phyloP scores from a whole-genome alignment of 2,797 vertebrate species.

The Glyptemys insculpta region DNA sequence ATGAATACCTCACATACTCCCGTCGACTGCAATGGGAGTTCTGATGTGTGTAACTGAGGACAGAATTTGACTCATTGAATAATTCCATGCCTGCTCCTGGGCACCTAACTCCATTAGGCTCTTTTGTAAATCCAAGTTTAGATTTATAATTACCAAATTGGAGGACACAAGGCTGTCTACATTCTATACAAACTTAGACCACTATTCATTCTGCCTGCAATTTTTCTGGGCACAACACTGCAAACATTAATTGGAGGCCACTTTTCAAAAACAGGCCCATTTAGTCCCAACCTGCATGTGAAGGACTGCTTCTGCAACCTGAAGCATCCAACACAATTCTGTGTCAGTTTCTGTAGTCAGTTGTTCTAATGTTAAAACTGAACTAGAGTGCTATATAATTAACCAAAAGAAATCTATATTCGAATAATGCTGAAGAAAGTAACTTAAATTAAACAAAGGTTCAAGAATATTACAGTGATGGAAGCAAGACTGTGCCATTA shows the following conservation, averaged over 20 bases:
- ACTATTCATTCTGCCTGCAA: neutral
- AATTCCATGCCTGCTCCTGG: neutral
- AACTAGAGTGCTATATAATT: neutral
- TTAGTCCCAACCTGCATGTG: neutral
- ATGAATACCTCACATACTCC: neutral
- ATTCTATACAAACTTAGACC: neutral
- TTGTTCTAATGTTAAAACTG: neutral
- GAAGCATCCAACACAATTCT: neutral
- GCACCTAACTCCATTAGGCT: neutral
- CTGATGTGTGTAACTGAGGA: neutral
- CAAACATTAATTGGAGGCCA: neutral
- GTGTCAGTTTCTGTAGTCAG: neutral
- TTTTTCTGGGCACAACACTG: neutral
- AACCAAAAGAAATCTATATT: neutral
- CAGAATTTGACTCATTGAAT: neutral
- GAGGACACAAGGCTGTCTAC: neutral
- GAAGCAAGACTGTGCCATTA: neutral
- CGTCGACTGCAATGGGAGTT: neutral
- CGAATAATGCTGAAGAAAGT: neutral
- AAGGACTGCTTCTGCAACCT: neutral
- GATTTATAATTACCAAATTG: neutral
- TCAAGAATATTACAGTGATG: neutral
- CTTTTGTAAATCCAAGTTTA: neutral
- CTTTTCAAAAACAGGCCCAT: neutral
- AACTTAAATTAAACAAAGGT: neutral